phyloP scores from a whole-genome alignment of 2,797 vertebrate genomes.

The Gambelia wislizenii region DNA sequence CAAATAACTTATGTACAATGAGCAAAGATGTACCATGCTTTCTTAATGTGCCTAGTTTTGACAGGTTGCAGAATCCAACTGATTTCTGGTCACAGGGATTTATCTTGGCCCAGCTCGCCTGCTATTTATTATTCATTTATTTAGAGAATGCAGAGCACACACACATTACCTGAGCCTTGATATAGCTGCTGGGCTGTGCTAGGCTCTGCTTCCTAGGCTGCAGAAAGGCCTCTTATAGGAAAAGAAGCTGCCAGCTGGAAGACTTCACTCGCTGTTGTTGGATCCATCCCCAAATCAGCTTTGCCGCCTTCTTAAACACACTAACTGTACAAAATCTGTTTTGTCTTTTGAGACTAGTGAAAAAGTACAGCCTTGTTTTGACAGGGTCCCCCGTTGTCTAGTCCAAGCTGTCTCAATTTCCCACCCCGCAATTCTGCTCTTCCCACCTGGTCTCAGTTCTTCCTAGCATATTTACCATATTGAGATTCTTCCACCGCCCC shows the following conservation, averaged over 20 bases:
- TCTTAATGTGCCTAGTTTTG: neutral
- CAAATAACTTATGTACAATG: neutral
- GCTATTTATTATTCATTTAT: neutral
- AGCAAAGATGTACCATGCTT: neutral
- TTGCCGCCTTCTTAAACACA: neutral
- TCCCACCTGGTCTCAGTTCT: neutral
- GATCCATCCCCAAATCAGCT: slow-evolving; percentile 8
- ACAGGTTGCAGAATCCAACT: neutral
- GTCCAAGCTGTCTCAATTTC: slow-evolving; percentile 20
- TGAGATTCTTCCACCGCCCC: neutral
- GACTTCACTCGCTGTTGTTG: neutral
- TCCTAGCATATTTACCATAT: neutral
- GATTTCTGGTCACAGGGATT: neutral
- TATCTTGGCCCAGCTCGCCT: neutral
- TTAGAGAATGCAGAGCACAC: neutral
- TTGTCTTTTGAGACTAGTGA: slow-evolving; percentile 8
- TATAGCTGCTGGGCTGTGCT: neutral
- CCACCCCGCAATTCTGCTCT: neutral
- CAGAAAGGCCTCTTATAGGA: neutral
- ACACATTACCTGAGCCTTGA: neutral
- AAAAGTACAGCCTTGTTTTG: slow-evolving; percentile 14
- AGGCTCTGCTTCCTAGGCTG: neutral
- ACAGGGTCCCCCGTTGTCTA: neutral
- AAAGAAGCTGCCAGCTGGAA: slow-evolving; percentile 6
- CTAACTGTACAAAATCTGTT: slow-evolving; percentile 27